These are phyloP conservation scores for Triplophysa bombifrons DNA, from an alignment of 2,797 vertebrate species.

Conservation along the genomic window DNA sequence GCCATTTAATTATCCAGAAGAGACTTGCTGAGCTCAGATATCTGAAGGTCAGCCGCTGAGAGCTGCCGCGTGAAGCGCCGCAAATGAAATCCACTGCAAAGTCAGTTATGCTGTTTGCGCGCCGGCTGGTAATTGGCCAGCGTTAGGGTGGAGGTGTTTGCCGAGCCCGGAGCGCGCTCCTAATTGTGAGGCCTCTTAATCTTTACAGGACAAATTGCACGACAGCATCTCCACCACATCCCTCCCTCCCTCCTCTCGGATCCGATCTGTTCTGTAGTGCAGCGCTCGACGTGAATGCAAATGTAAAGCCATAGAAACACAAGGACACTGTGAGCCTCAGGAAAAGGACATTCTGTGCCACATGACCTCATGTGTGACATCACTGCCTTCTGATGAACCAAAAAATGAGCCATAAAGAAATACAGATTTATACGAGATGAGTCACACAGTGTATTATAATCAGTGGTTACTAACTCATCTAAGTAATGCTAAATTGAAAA, in stretches of 20 bases:
- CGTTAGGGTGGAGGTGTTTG: conserved; percentile 67
- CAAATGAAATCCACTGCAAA: conserved; percentile 69
- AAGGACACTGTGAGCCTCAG: background rate
- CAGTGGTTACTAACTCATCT: no score
- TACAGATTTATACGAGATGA: no score
- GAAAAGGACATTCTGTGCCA: background rate
- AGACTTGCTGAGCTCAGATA: conserved; percentile 75
- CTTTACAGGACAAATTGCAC: conserved; percentile 50
- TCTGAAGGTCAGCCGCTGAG: conserved; percentile 79
- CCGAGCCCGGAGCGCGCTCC: conserved; percentile 62
- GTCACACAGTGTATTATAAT: no score
- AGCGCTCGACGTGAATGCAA: conserved; percentile 10
- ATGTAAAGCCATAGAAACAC: conserved; percentile 5
- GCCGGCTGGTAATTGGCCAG: conserved; percentile 68
- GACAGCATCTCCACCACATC: conserved; percentile 23
- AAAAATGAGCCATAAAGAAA: no score
- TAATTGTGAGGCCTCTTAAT: conserved; percentile 57
- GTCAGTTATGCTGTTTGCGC: conserved; percentile 65
- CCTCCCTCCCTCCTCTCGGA: background rate
- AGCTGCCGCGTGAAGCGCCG: conserved; percentile 59
- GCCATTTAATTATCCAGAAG: conserved; percentile 79
- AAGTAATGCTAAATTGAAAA: no score
- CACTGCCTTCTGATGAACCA: no score
- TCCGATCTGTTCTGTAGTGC: conserved; percentile 37
- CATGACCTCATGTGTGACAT: no score